Percentiles rank a stretch among this genome's conserved stretches.
Conservation (phyloP, 2,797 vertebrate genomes). For the Discoglossus pictus region DNA sequence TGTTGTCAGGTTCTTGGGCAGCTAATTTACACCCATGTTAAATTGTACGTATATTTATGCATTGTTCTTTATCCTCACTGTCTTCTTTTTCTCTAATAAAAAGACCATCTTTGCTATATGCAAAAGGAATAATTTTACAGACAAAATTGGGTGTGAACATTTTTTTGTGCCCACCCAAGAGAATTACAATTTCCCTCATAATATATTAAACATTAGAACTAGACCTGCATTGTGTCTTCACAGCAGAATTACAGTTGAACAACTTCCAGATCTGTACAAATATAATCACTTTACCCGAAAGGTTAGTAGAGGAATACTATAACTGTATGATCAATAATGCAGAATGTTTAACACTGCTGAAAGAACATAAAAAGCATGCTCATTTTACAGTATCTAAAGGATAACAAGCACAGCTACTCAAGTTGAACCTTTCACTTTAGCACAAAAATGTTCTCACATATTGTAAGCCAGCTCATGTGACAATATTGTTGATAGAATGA, state of each 20-base stretch:
- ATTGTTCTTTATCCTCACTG: no score
- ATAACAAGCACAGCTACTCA: background rate
- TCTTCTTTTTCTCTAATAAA: no score
- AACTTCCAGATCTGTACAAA: slow-evolving; percentile 31
- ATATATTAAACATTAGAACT: slow-evolving; percentile 39
- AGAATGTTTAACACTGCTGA: slow-evolving; percentile 10
- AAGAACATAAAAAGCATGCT: background rate
- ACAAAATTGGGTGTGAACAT: background rate
- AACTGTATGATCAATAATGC: slow-evolving; percentile 28
- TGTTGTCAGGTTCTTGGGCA: no score
- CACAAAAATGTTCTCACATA: background rate
- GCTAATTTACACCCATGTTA: no score
- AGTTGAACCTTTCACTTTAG: background rate
- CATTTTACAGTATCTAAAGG: background rate
- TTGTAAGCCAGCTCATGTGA: background rate
- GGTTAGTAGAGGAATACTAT: slow-evolving; percentile 17
- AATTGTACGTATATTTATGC: no score
- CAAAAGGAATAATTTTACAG: no score
- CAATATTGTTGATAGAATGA: slow-evolving; percentile 1
- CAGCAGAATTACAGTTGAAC: slow-evolving; percentile 32
- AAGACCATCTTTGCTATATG: no score
- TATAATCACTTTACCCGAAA: slow-evolving; percentile 19
- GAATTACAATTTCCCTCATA: slow-evolving; percentile 40
- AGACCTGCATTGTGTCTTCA: slow-evolving; percentile 27
- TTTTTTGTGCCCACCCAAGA: slow-evolving; percentile 23